Percentiles rank a stretch among this genome's conserved stretches.
phyloP scores from a whole-genome alignment of 2,113 vertebrate genomes.

The Antigone vipio region DNA sequence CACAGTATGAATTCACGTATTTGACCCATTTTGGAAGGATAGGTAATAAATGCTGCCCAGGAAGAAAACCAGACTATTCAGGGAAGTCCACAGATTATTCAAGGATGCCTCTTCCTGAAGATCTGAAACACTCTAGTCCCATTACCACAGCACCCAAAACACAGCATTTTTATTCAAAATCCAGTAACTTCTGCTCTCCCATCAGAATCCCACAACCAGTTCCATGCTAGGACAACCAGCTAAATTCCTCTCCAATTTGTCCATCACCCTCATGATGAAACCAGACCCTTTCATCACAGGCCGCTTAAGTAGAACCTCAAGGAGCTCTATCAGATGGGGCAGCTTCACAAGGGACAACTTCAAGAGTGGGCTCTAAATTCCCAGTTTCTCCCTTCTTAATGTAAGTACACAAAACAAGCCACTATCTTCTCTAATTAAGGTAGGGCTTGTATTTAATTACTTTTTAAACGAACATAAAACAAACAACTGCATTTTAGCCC shows the following conservation, averaged over 20 bases:
- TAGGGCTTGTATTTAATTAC: not conserved
- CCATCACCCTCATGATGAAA: not conserved
- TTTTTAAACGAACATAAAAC: not conserved
- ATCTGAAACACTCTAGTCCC: not conserved
- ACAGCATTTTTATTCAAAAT: not conserved
- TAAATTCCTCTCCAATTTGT: not conserved
- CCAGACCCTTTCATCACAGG: not conserved
- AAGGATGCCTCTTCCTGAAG: not conserved
- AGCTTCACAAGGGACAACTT: not conserved
- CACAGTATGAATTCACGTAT: not conserved
- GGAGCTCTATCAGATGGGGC: not conserved
- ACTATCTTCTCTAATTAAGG: not conserved
- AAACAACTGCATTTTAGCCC: not conserved
- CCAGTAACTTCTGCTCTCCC: not conserved
- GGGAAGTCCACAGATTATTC: not conserved
- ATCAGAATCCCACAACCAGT: not conserved
- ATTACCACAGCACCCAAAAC: not conserved
- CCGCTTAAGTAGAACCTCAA: not conserved
- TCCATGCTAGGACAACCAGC: not conserved
- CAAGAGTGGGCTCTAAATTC: not conserved
- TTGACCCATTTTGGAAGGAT: not conserved
- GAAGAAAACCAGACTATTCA: not conserved
- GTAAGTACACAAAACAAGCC: not conserved
- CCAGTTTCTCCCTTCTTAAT: not conserved
- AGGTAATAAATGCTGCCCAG: not conserved